A percentile compares a stretch with the other conserved stretches of the same genome.
These are phyloP conservation scores for Sebastes hubbsi DNA, from an alignment of 2,797 vertebrate genomes.

Conservation along the genomic window DNA sequence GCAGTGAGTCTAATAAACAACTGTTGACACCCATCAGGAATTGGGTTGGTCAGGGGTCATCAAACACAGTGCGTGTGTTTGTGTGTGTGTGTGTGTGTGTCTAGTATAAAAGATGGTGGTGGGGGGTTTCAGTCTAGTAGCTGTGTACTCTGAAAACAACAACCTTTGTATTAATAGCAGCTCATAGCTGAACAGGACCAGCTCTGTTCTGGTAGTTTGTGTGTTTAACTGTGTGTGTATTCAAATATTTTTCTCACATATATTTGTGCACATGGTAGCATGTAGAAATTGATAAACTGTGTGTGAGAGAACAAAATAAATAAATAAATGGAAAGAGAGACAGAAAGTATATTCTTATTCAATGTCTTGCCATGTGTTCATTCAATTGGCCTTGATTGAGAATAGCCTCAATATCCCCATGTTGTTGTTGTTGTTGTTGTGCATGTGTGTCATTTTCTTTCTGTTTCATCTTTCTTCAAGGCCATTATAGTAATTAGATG, in stretches of 20 bases:
- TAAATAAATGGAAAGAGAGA: neutral
- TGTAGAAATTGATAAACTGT: neutral
- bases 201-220: neutral
- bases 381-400: neutral
- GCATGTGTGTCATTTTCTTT: neutral
- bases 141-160: conserved; percentile 11
- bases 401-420: neutral
- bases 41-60: conserved; percentile 31
- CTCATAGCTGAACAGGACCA: neutral
- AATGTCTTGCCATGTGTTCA: neutral
- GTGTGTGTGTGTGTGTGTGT: neutral
- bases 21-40: conserved; percentile 50
- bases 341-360: neutral
- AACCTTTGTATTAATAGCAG: neutral
- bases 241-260: neutral
- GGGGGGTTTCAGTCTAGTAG: conserved; percentile 4
- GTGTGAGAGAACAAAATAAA: neutral
- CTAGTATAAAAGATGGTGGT: neutral
- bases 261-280: neutral
- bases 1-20: conserved; percentile 43
- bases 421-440: neutral
- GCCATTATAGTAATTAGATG: neutral
- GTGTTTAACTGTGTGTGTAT: neutral
- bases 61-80: conserved; percentile 3
- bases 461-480: neutral